These are phyloP conservation scores for Acronicta psi DNA, from an alignment of 2,888 invertebrate genomes.

Conservation along the genomic window DNA sequence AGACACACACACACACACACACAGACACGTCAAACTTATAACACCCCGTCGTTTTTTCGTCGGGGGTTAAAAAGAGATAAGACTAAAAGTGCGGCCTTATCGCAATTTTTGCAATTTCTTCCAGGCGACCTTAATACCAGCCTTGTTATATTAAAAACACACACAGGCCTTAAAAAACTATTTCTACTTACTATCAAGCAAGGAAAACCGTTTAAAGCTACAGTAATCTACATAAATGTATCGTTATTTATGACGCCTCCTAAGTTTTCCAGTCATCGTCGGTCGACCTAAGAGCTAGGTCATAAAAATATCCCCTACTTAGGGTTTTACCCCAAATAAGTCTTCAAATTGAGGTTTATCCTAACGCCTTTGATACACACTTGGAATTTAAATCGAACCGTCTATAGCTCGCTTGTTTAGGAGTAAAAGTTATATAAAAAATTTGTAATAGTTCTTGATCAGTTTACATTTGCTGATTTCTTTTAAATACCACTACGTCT, in stretches of 20 bases:
- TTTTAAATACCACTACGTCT: no score
- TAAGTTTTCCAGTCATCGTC: constrained; percentile 24
- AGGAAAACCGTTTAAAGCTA: neutral
- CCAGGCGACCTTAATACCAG: no score
- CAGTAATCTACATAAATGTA: constrained; percentile 12
- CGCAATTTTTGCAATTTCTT: no score
- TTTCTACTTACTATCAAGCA: no score
- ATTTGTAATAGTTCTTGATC: neutral
- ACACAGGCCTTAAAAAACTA: no score
- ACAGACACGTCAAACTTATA: no score
- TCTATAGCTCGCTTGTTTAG: constrained; percentile 23
- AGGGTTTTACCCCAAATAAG: constrained; percentile 20
- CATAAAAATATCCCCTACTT: constrained; percentile 40
- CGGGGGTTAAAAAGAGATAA: no score
- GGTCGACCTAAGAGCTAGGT: constrained; percentile 12
- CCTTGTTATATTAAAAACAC: no score
- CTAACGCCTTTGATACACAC: constrained; percentile 32
- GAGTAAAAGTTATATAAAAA: constrained; percentile 14
- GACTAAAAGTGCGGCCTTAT: no score
- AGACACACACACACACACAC: no score
- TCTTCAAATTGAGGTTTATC: constrained; percentile 36
- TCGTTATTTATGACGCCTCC: constrained; percentile 26
- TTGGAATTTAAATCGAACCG: constrained; percentile 43
- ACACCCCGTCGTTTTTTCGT: no score
- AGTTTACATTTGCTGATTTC: no score